Evolutionary conservation across 1,140 invertebrate species (phyloP).

Genomic region (Pseudomyrmex gracilis): DNA sequence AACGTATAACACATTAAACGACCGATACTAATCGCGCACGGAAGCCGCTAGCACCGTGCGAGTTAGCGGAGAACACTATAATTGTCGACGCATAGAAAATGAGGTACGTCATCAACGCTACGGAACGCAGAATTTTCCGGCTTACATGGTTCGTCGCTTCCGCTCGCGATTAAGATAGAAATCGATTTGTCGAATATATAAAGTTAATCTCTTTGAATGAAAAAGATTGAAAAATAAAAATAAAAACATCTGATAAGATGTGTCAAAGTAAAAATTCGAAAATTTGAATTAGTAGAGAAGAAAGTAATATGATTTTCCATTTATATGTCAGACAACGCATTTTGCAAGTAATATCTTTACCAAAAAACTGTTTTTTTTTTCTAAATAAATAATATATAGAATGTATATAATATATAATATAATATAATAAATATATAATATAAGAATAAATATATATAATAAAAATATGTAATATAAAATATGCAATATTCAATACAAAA

Average conservation of each 20-base stretch:
- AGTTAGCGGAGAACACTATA: conserved; percentile 15
- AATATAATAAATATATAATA: no score
- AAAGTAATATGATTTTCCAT: no score
- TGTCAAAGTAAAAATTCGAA: no score
- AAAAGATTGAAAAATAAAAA: neutral
- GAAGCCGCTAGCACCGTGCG: neutral
- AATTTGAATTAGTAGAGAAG: no score
- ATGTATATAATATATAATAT: no score
- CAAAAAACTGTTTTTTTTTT: no score
- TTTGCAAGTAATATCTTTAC: no score
- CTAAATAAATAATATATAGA: no score
- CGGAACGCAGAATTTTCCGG: conserved; percentile 50
- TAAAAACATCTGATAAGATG: neutral
- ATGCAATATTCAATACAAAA: neutral
- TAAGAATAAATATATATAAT: no score
- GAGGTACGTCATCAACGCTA: conserved; percentile 27
- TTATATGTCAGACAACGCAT: no score
- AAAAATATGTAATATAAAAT: neutral
- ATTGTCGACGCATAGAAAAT: conserved; percentile 52
- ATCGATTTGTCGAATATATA: neutral
- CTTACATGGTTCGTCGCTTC: conserved; percentile 2
- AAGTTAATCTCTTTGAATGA: neutral
- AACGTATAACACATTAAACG: conserved; percentile 20
- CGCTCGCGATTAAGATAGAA: neutral
- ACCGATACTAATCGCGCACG: conserved; percentile 25